Base-by-base conservation (phyloP, 2,113 vertebrate species). In the Spea bombifrons region DNA sequence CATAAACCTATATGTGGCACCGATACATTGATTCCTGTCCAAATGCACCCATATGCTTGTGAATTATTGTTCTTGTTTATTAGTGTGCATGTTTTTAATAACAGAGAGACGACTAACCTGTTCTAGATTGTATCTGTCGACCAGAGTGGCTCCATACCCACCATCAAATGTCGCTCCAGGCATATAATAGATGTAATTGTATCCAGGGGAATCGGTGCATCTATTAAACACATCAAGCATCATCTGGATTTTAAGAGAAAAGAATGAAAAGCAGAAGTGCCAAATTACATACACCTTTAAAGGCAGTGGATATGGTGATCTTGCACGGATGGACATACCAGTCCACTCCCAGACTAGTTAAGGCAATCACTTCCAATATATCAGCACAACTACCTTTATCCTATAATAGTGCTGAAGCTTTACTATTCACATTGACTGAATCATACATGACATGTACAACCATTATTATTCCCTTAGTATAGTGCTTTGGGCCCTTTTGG, bases 221-320 rank as follows among this genome's bases (percentile, higher is more conserved):
- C 87, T 90, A 76, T 93, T 93, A 76, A 94, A 94, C 90, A 92
- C 91, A 84, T 90, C 88, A 80, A 93, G 47, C 88, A 94, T 89
- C 83, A 87, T 87, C 83, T 90, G 88, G 16, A 83, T 92, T 86
- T 93, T 92, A 83, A 91, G 86, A 70, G n/a, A 70, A 49, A 69
- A 13, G 1, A 49, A 70, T 3, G 44, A 67, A 17, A 8, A 59
- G 55, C 55, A 59, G 55, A 13, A 59, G 4, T 59, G 55, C 55
- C 55, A 59, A 13, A 59, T 59, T 4, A 4, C 55, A 59, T 59
- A 59, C 15, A 59, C 55, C 30, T 30, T 7, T 13, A 8, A 2
- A 59, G 55, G 55, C 55, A 59, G 15, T 9, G 12, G 4, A 59
- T 59, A 59, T 13, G 12, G 55, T 3, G 55, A 59, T 12, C 55